phyloP scores from a whole-genome alignment of 92 coral and sea anemone species.

The Virgularia gustaviana region DNA sequence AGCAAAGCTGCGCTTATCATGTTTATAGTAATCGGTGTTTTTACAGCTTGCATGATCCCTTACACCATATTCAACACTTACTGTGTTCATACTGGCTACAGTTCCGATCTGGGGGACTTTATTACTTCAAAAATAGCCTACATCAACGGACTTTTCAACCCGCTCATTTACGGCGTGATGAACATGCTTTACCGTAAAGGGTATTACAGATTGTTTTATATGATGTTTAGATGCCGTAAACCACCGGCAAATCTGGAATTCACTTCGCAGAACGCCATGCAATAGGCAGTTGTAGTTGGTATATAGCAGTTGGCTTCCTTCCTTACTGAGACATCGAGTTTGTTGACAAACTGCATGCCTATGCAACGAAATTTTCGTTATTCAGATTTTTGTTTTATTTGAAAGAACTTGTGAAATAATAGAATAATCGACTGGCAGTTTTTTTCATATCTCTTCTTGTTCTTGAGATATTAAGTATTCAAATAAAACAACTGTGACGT shows the following conservation, averaged over 20 bases:
- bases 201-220: background rate
- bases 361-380: too few species aligned
- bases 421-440: too few species aligned
- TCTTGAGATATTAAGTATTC: too few species aligned
- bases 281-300: too few species aligned
- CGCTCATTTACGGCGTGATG: conserved; percentile 19
- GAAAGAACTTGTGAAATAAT: too few species aligned
- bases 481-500: too few species aligned
- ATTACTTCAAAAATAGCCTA: conserved; percentile 16
- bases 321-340: too few species aligned
- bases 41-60: background rate
- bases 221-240: conserved; percentile 22
- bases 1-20: conserved; percentile 15
- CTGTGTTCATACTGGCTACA: conserved; percentile 16
- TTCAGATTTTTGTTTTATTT: too few species aligned
- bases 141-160: conserved; percentile 13
- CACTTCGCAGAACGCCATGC: too few species aligned
- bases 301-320: too few species aligned
- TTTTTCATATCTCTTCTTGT: too few species aligned
- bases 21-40: conserved; percentile 4
- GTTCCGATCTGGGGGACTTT: conserved; percentile 12
- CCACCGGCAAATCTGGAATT: background rate
- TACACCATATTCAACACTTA: conserved; percentile 9
- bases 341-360: too few species aligned
- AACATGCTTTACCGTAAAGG: conserved; percentile 11